Percentiles rank a stretch among this genome's conserved stretches.
Evolutionary conservation across 2,113 vertebrate species (phyloP).

Genomic region (sheep (Ovis aries)): DNA sequence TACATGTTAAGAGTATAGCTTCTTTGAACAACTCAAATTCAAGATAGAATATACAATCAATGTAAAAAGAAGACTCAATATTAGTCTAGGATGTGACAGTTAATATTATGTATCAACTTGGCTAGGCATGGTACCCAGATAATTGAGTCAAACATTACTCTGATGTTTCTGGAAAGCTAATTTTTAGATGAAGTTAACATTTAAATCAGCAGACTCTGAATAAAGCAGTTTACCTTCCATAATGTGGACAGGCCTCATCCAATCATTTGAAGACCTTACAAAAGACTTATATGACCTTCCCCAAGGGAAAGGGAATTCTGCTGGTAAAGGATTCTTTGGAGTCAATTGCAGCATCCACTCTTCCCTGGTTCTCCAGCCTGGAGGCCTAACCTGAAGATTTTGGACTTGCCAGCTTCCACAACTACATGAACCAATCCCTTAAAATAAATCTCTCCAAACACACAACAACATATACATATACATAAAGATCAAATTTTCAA

Average conservation of each 20-base stretch:
- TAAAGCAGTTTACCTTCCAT: background rate
- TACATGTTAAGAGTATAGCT: background rate
- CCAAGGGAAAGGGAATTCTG: background rate
- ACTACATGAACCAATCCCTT: background rate
- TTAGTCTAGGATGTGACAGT: background rate
- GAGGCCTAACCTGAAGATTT: background rate
- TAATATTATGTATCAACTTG: background rate
- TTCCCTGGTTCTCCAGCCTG: background rate
- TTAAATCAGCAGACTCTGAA: background rate
- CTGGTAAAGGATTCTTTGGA: background rate
- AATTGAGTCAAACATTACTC: background rate
- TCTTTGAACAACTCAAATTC: background rate
- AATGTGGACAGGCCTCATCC: background rate
- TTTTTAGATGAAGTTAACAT: background rate
- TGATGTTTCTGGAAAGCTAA: background rate
- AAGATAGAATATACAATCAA: background rate
- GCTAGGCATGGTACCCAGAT: background rate
- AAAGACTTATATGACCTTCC: background rate
- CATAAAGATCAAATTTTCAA: background rate
- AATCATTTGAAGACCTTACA: background rate
- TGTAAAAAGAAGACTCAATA: background rate
- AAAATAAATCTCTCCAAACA: background rate
- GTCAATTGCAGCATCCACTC: background rate
- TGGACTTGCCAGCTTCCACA: background rate
- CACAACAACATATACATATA: background rate